Conservation (phyloP, 2,113 vertebrate genomes). For the Mungos mungo region DNA sequence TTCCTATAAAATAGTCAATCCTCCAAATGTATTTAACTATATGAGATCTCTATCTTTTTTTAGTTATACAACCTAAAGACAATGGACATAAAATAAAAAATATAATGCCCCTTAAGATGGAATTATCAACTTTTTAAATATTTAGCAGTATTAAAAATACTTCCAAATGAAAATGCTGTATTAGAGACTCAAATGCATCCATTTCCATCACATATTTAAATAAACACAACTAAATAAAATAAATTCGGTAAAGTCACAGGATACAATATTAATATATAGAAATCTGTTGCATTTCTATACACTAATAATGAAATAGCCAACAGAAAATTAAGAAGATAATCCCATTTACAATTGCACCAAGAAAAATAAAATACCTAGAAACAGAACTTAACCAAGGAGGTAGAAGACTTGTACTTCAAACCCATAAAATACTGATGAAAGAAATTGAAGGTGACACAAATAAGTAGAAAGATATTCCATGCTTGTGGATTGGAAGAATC, state of each 20-base stretch:
- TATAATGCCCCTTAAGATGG: not conserved
- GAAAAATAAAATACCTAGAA: not conserved
- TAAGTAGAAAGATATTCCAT: not conserved
- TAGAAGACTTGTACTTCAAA: not conserved
- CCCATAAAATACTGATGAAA: not conserved
- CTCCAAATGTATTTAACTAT: not conserved
- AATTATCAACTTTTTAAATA: not conserved
- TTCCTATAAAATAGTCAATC: not conserved
- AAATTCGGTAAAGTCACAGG: not conserved
- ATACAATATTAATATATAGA: not conserved
- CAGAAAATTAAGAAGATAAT: not conserved
- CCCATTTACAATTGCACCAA: not conserved
- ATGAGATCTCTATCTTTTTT: not conserved
- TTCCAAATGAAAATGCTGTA: not conserved
- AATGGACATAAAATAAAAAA: not conserved
- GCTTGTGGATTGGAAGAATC: not conserved
- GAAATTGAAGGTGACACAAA: not conserved
- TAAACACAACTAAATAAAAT: not conserved
- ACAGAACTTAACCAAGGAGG: not conserved
- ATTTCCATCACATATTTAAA: not conserved
- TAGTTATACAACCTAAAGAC: not conserved
- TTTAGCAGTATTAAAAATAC: not conserved
- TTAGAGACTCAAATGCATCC: not conserved
- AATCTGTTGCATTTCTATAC: not conserved
- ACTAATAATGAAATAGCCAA: not conserved